These are phyloP conservation scores for Arctia plantaginis DNA, from an alignment of 2,888 invertebrate species.

Conservation along the genomic window DNA sequence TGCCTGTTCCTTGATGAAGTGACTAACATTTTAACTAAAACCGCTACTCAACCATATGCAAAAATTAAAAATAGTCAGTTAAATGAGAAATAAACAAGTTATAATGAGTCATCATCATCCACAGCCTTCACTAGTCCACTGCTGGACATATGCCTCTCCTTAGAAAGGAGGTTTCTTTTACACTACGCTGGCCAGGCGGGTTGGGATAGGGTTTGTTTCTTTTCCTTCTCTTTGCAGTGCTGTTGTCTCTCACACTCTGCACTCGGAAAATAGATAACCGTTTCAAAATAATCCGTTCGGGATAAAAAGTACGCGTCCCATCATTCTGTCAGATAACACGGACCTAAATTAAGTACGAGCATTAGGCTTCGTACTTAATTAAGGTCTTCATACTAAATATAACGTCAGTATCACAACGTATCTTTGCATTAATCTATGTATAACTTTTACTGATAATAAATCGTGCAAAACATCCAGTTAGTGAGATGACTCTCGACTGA, in stretches of 20 bases:
- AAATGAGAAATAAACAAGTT: not conserved
- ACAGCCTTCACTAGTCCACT: too few relatives aligned
- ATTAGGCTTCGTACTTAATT: not conserved
- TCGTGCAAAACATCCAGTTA: not conserved
- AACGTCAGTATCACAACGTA: not conserved
- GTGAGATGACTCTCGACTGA: not conserved
- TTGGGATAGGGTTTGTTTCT: too few relatives aligned
- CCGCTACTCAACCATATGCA: not conserved
- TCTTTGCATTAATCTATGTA: not conserved
- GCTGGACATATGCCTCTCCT: too few relatives aligned
- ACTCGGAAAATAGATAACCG: not conserved
- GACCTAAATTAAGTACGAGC: too few relatives aligned
- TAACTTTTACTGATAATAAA: not conserved
- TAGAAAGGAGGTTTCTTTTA: too few relatives aligned
- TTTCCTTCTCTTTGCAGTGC: too few relatives aligned
- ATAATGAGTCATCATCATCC: too few relatives aligned
- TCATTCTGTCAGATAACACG: not conserved
- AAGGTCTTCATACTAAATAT: not conserved
- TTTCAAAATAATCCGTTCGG: not conserved
- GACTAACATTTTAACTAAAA: not conserved
- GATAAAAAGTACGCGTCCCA: not conserved
- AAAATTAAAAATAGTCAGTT: not conserved
- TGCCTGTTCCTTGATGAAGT: not conserved
- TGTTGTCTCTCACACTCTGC: too few relatives aligned
- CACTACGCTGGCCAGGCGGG: too few relatives aligned